Evolutionary conservation across 2,888 invertebrate species (phyloP).

Genomic region (Orthonychiurus folsomi): DNA sequence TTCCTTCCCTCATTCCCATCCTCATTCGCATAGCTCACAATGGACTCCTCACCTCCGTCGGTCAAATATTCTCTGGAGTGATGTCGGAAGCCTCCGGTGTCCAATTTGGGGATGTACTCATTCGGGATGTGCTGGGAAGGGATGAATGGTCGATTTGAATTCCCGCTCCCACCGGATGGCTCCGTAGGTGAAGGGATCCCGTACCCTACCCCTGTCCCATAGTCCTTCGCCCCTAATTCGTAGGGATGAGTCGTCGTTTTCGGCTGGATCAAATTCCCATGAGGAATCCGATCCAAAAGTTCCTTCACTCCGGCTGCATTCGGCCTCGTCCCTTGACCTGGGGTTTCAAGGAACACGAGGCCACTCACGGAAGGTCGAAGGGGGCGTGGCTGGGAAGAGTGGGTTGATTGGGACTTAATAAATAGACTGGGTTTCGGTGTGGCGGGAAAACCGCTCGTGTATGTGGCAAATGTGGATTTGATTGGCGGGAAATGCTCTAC

Average conservation of each 20-base stretch:
- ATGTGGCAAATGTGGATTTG: constrained; percentile 28
- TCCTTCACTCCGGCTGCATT: constrained; percentile 30
- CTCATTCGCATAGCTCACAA: neutral
- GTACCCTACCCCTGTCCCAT: constrained; percentile 34
- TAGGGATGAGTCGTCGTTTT: constrained; percentile 36
- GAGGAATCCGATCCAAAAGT: constrained; percentile 25
- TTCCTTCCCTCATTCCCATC: no score
- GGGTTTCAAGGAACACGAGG: constrained; percentile 29
- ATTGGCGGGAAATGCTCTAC: constrained; percentile 10
- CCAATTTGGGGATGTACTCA: constrained; percentile 4
- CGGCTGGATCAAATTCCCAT: constrained; percentile 14
- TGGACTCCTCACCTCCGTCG: neutral
- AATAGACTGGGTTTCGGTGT: constrained; percentile 14
- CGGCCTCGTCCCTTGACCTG: constrained; percentile 25
- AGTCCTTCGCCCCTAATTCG: constrained; percentile 34
- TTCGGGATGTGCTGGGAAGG: constrained; percentile 10
- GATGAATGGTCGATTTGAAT: no score
- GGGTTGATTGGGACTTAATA: constrained; percentile 15
- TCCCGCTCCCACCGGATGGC: neutral
- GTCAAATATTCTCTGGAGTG: constrained; percentile 6
- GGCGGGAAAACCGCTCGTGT: constrained; percentile 15
- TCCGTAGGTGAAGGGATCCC: neutral
- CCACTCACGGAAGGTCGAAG: constrained; percentile 21
- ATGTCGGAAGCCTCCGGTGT: neutral
- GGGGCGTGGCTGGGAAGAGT: constrained; percentile 12